Evolutionary conservation across 2,113 vertebrate genomes (phyloP), one percentile per base, ranked within the genome.

Genomic region (Mungos mungo): DNA sequence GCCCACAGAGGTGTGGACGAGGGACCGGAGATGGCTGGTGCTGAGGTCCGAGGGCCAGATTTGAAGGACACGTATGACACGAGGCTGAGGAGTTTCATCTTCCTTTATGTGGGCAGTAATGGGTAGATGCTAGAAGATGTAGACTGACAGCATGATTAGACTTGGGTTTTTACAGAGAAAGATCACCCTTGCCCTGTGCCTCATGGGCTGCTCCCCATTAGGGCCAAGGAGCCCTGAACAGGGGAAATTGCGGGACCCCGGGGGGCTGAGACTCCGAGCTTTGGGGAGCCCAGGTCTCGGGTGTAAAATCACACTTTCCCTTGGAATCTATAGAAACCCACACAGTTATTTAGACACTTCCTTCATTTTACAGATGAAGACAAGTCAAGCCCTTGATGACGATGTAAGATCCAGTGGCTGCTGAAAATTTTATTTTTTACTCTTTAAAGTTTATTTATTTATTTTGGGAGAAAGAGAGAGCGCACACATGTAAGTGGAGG

Each of bases 171-270:
- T 69, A 5, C 35, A 23, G 47, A 31, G 63, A n/a, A 25, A 45
- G 47, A 16, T 27, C 16, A 4, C 23, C 8, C 47, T 52, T 23
- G 19, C 35, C 0, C 7, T 0, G 9, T 18, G 5, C 29, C 3
- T 1, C 0, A 1, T 1, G 6, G 12, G 4, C 7, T 47, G 31
- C 19, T 13, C 38, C 14, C 4, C 5, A 52, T 27, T 2, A 7
- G 9, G 19, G 23, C 11, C 10, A 23, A 52, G 82, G 5, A 33
- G 5, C 7, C 4, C 38, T 23, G 23, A 14, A 15, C 25, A 52
- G 66, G 21, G 0, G 10, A 2, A 0, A 2, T 63, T 5, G 0
- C 0, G 14, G 5, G 47, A 45, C 18, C 1, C 5, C 3, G 1
- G 38, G 3, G 38, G 5, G 10, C 25, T 33, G 3, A 81, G 45